Base-by-base conservation (phyloP, 2,888 invertebrate species). In the Dioctria linearis region DNA sequence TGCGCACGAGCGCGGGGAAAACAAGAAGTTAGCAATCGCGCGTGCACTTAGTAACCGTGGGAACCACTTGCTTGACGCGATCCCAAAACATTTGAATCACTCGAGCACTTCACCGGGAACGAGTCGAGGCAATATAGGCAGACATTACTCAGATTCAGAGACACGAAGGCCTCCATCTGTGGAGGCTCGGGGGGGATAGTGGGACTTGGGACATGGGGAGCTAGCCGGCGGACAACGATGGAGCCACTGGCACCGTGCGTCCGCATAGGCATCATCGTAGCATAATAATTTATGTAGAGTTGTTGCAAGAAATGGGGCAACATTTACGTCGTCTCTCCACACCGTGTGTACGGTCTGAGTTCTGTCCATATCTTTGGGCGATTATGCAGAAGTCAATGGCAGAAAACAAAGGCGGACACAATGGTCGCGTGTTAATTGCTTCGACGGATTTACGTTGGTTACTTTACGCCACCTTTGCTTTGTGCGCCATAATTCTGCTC, bases 1-100 rank as follows among this genome's bases (percentile, higher is more conserved):
- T 76, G 76, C 61, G 76, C 76, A 76, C 76, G 76, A 76, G 76
- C 76, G 76, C 76, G 76, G 76, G 76, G 76, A 76, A 63, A 63
- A 76, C 63, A 76, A 63, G 76, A 76, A 82, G 83, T 83, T 82
- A 82, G 83, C 83, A 83, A 83, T 80, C 84, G 85, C 85, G 85
- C 84, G 85, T 84, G 85, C 83, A 83, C 81, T 83, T 83, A 83
- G 84, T 83, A 84, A 85, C 83, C 85, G 85, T 85, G 85, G 85
- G 85, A 85, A 85, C 83, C 84, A 83, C 84, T 83, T 83, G 85
- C 85, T 84, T 84, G 85, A 84, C 85, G 84, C 85, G 85, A 85
- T 85, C 85, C 85, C 85, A 85, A 85, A 85, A 85, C 85, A 84
- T 85, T 85, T 85, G 71, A 71, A 40, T 71, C 71, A 71, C 71